These are phyloP conservation scores for Lasioglossum pauxillum DNA, from an alignment of 2,888 invertebrate genomes.

Conservation along the genomic window DNA sequence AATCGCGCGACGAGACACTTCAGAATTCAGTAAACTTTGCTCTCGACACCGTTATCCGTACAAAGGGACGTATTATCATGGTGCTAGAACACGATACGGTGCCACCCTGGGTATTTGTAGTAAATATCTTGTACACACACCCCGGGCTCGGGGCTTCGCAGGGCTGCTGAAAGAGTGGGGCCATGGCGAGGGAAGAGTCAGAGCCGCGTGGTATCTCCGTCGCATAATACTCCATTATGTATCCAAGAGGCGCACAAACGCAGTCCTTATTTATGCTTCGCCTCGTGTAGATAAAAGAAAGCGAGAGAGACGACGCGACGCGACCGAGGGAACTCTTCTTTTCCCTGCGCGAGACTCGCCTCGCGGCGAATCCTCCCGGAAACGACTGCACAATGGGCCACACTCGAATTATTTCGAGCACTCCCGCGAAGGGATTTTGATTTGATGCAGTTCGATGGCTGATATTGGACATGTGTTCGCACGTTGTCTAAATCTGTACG, in stretches of 20 bases:
- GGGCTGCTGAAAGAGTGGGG: slow-evolving; percentile 48
- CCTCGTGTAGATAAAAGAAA: slow-evolving; percentile 77
- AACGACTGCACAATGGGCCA: slow-evolving; percentile 54
- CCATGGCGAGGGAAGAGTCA: slow-evolving; percentile 44
- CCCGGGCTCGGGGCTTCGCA: slow-evolving; percentile 40
- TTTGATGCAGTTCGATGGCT: not conserved
- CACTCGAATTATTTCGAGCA: slow-evolving; percentile 35
- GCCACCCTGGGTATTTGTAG: slow-evolving; percentile 78
- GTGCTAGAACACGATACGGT: slow-evolving; percentile 72
- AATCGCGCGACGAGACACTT: slow-evolving; percentile 54
- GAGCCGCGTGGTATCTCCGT: slow-evolving; percentile 76
- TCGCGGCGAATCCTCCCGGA: slow-evolving; percentile 56
- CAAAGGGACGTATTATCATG: slow-evolving; percentile 77
- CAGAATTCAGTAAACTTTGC: slow-evolving; percentile 69
- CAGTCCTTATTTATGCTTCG: slow-evolving; percentile 80
- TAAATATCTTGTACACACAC: slow-evolving; percentile 82
- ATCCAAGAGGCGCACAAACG: slow-evolving; percentile 78
- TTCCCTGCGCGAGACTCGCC: slow-evolving; percentile 25
- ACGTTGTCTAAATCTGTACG: too few species aligned
- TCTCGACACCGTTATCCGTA: slow-evolving; percentile 67
- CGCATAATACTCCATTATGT: slow-evolving; percentile 82
- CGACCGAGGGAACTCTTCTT: slow-evolving; percentile 47
- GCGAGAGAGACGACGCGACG: slow-evolving; percentile 64
- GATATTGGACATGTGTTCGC: not conserved
- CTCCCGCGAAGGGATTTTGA: not conserved